Percentiles rank a stretch among this genome's conserved stretches.
Conservation (phyloP, 2,888 invertebrate species). For the Glyphotaelius pellucidus region DNA sequence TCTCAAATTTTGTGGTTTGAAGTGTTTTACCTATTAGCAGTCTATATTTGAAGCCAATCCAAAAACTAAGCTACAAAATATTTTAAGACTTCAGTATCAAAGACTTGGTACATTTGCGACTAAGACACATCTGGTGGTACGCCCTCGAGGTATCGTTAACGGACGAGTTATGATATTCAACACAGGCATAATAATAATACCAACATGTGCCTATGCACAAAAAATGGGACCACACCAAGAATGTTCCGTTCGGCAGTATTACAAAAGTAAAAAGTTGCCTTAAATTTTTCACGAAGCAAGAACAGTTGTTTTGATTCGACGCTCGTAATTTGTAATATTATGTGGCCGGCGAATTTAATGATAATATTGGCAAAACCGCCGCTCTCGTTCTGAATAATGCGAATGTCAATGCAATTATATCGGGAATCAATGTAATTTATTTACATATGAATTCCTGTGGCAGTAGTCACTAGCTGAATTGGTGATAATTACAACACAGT, state of each 20-base stretch:
- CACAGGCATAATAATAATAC: not conserved
- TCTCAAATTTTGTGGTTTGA: no score
- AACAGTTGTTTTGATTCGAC: conserved; percentile 24
- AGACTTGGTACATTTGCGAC: not conserved
- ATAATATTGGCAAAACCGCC: conserved; percentile 30
- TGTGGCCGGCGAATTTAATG: conserved; percentile 33
- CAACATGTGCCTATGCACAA: not conserved
- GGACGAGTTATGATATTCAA: not conserved
- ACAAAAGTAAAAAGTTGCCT: not conserved
- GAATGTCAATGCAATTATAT: conserved; percentile 26
- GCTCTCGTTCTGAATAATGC: not conserved
- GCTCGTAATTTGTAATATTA: conserved; percentile 11
- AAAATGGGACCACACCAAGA: not conserved
- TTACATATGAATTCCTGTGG: conserved; percentile 25
- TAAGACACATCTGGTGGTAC: not conserved
- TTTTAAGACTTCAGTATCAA: not conserved
- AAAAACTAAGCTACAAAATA: not conserved
- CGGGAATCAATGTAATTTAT: conserved; percentile 11
- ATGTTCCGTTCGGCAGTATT: conserved; percentile 2
- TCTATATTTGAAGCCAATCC: no score
- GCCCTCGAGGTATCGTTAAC: not conserved
- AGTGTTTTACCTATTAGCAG: no score
- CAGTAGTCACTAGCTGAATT: not conserved
- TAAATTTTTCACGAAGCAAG: conserved; percentile 26
- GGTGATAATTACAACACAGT: not conserved